Evolutionary conservation across 2,888 invertebrate genomes (phyloP), one percentile per base, ranked within the genome.

Genomic region (Rhagophthalmus giganteus): DNA sequence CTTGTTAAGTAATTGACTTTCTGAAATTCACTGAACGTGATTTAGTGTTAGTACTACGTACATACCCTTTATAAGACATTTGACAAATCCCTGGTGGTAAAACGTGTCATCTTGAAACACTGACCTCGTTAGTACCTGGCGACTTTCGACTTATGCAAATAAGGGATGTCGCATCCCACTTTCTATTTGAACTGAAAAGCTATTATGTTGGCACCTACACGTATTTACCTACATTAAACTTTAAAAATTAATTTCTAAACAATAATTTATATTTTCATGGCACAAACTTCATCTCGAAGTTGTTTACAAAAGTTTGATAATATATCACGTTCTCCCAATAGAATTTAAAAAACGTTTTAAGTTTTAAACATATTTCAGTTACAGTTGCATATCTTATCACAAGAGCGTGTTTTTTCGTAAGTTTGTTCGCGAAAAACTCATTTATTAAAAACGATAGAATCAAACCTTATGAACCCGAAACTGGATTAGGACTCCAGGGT

Each of bases 71-170:
- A 30, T 12, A 37, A 52, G 57, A 56, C 57, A 28, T 42, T 50
- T 58, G 51, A 58, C 56, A 58, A 58, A 59, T 58, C 47, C 46
- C 31, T 34, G 41, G 57, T 40, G 54, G 56, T 37, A 52, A 50
- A 42, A 49, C 49, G 44, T 45, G 58, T 54, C 57, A 30, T 27
- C 46, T 53, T 57, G 59, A 59, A 55, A 55, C 51, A 57, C 38
- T 54, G 55, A 52, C 57, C 58, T 59, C 58, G 52, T 59, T 59
- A 45, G 49, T 55, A 57, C 54, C 56, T 54, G 49, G 48, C 28
- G 52, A 52, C 51, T 42, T 55, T 56, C 46, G 54, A 55, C 55
- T 53, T 56, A 50, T 52, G 48, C 47, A 48, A 49, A 48, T 45
- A 25, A 34, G 25, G 25, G 28, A 31, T 39, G 44, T 33, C 33